Conservation (phyloP, 1,140 invertebrate genomes). For the Cecropterus lyciades region DNA sequence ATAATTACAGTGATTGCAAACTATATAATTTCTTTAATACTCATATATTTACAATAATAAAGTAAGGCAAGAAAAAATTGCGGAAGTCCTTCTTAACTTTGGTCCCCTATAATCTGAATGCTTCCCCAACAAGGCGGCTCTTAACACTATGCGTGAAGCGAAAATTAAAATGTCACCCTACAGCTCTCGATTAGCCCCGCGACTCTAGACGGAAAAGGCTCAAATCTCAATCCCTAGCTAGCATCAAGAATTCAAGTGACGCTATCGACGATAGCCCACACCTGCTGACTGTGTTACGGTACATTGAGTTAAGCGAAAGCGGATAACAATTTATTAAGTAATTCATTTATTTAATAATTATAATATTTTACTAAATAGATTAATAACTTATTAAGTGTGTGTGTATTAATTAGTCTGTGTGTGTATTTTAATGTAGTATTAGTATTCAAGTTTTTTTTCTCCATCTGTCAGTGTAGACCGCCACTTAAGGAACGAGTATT, state of each 20-base stretch:
- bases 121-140: slow-evolving; percentile 20
- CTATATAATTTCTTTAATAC: no score
- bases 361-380: no score
- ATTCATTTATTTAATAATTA: no score
- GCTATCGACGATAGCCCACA: slow-evolving; percentile 70
- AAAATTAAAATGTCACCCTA: slow-evolving; percentile 31
- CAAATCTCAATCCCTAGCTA: slow-evolving; percentile 65
- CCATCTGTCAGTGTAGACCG: no score
- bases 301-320: slow-evolving; percentile 33
- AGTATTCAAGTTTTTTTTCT: no score
- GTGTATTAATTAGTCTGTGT: no score
- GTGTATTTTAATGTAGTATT: no score
- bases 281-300: slow-evolving; percentile 56
- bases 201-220: slow-evolving; percentile 62
- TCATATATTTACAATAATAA: no score
- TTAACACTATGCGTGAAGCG: slow-evolving; percentile 12
- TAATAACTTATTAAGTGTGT: no score
- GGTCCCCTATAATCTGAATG: slow-evolving; percentile 10
- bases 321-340: neutral
- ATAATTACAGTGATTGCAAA: no score
- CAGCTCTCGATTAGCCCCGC: slow-evolving; percentile 51
- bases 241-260: slow-evolving; percentile 76
- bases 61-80: neutral
- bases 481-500: no score
- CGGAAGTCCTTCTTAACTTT: neutral